These are phyloP conservation scores for Esperia sulphurella DNA, from an alignment of 2,888 invertebrate genomes.

Conservation along the genomic window DNA sequence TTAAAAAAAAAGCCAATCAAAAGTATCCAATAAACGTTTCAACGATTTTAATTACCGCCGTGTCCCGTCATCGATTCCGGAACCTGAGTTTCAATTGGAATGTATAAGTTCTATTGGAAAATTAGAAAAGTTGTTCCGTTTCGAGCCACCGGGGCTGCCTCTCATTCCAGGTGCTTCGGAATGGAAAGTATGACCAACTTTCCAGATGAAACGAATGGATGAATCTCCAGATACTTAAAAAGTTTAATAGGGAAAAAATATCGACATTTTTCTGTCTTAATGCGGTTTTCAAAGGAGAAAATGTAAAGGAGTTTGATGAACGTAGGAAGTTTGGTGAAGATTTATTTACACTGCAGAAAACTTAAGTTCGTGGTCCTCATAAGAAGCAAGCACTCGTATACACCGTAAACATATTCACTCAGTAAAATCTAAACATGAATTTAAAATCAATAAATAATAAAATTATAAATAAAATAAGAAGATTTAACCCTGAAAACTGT, in stretches of 20 bases:
- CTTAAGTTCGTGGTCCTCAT: too few relatives aligned
- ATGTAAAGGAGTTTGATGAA: slow-evolving; percentile 5
- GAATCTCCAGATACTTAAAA: slow-evolving; percentile 20
- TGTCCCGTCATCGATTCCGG: slow-evolving; percentile 11
- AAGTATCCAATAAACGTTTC: slow-evolving; percentile 9
- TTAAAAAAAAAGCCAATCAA: slow-evolving; percentile 1
- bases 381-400: too few relatives aligned
- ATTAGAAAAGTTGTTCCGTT: slow-evolving; percentile 62
- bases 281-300: not conserved
- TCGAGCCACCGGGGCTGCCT: not conserved
- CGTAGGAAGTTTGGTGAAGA: not conserved
- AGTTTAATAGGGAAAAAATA: slow-evolving; percentile 33
- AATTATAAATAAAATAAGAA: too few relatives aligned
- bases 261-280: not conserved
- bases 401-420: too few relatives aligned
- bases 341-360: too few relatives aligned
- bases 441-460: too few relatives aligned
- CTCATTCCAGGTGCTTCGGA: slow-evolving; percentile 14
- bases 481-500: too few relatives aligned
- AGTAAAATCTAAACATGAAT: too few relatives aligned
- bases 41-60: slow-evolving; percentile 12
- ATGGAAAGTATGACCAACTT: slow-evolving; percentile 41
- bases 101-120: slow-evolving; percentile 66
- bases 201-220: slow-evolving; percentile 39
- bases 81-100: slow-evolving; percentile 29